Conservation (phyloP, 2,797 vertebrate species). For the Sylvia borin region DNA sequence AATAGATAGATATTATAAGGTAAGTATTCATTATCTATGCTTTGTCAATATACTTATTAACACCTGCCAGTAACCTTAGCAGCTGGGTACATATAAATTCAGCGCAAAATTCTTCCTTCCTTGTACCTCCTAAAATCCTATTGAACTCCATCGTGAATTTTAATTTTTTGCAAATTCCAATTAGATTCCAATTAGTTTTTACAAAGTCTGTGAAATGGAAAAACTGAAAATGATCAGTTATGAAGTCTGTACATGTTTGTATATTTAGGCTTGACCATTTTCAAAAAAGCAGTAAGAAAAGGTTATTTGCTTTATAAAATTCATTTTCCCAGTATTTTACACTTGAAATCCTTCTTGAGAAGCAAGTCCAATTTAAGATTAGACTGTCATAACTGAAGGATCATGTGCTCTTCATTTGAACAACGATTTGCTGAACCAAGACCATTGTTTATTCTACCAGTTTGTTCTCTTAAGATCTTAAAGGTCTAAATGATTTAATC, state of each 20-base stretch:
- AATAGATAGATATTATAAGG: not conserved
- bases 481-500: conserved; percentile 27
- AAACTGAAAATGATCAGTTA: not conserved
- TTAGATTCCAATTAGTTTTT: not conserved
- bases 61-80: conserved; percentile 26
- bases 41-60: conserved; percentile 20
- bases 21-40: conserved; percentile 15
- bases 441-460: conserved; percentile 24
- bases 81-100: not conserved
- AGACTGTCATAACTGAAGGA: not conserved
- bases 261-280: not conserved
- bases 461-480: conserved; percentile 33
- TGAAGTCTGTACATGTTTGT: not conserved
- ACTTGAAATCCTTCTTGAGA: not conserved
- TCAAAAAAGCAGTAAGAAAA: not conserved
- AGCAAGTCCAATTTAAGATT: not conserved
- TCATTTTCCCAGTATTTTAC: not conserved
- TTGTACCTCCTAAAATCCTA: not conserved
- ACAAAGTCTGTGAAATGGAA: not conserved
- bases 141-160: conserved; percentile 5
- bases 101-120: not conserved
- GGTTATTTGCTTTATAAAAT: not conserved
- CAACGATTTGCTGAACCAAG: not conserved
- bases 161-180: conserved; percentile 13
- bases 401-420: not conserved